phyloP scores from a whole-genome alignment of 2,888 invertebrate species.

The Drosophila anomalata region DNA sequence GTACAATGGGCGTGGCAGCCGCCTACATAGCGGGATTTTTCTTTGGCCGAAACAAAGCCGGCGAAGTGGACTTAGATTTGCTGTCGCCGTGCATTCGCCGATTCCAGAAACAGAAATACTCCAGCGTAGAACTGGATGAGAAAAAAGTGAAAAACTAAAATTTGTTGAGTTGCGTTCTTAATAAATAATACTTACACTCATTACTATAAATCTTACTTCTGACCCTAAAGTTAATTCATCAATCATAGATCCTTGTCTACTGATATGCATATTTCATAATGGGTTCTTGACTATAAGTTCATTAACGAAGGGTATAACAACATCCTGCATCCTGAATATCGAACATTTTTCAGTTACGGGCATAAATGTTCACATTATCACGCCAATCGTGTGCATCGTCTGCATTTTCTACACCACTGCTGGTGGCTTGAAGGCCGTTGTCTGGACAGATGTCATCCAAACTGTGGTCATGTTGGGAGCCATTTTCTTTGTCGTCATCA shows the following conservation, averaged over 20 bases:
- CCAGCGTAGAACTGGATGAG: constrained; percentile 73
- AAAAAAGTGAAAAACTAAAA: constrained; percentile 5
- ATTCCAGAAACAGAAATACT: constrained; percentile 78
- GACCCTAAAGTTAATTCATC: no score
- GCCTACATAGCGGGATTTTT: constrained; percentile 86
- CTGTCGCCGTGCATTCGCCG: constrained; percentile 88
- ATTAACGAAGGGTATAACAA: not conserved
- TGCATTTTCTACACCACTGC: constrained; percentile 95
- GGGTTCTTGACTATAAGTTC: not conserved
- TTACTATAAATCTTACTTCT: no score
- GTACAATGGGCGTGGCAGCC: constrained; percentile 86
- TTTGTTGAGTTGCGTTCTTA: constrained; percentile 25
- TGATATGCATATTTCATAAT: no score
- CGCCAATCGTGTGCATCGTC: constrained; percentile 90
- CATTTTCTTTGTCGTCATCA: constrained; percentile 89
- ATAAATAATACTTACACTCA: constrained; percentile 29
- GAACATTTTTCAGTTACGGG: constrained; percentile 84
- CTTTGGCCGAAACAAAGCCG: constrained; percentile 85
- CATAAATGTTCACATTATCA: constrained; percentile 92
- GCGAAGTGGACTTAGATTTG: constrained; percentile 86
- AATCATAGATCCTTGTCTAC: no score
- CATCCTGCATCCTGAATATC: not conserved
- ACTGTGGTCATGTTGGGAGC: constrained; percentile 90
- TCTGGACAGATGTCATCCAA: constrained; percentile 94
- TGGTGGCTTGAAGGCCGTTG: constrained; percentile 92